phyloP scores from a whole-genome alignment of 2,888 invertebrate species.

The Gymnoscelis rufifasciata region DNA sequence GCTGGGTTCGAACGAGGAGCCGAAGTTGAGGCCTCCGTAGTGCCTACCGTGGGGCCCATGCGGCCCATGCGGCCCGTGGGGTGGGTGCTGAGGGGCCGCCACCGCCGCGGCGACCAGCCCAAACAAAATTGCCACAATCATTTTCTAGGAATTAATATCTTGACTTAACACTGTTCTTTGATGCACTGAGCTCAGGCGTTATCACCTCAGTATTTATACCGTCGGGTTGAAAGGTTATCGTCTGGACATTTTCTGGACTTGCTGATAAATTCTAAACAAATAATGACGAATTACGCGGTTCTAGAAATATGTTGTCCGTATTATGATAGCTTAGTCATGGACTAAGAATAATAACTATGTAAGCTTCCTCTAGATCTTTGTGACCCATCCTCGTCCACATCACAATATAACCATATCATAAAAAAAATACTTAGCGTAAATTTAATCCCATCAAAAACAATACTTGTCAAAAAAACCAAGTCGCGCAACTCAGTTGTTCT shows the following conservation, averaged over 20 bases:
- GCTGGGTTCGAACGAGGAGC: constrained; percentile 5
- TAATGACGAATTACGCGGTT: too few relatives aligned
- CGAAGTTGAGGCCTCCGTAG: constrained; percentile 7
- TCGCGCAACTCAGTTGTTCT: too few relatives aligned
- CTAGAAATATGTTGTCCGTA: too few relatives aligned
- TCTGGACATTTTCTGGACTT: background rate
- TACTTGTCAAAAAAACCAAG: too few relatives aligned
- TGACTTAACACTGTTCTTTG: background rate
- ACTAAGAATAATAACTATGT: too few relatives aligned
- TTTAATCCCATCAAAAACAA: too few relatives aligned
- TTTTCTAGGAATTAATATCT: constrained; percentile 26
- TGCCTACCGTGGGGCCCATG: constrained; percentile 49
- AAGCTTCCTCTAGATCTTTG: too few relatives aligned
- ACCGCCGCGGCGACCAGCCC: constrained; percentile 43
- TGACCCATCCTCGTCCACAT: too few relatives aligned
- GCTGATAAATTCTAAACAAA: background rate
- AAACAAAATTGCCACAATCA: constrained; percentile 43
- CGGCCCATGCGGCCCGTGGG: constrained; percentile 41
- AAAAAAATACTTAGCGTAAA: too few relatives aligned
- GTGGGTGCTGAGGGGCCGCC: constrained; percentile 44
- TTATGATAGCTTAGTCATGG: too few relatives aligned
- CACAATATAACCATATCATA: too few relatives aligned
- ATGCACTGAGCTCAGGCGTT: background rate
- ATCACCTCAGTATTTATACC: background rate
- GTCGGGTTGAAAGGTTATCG: background rate